phyloP scores from a whole-genome alignment of 2,888 invertebrate genomes.

The Amphipyra berbera region DNA sequence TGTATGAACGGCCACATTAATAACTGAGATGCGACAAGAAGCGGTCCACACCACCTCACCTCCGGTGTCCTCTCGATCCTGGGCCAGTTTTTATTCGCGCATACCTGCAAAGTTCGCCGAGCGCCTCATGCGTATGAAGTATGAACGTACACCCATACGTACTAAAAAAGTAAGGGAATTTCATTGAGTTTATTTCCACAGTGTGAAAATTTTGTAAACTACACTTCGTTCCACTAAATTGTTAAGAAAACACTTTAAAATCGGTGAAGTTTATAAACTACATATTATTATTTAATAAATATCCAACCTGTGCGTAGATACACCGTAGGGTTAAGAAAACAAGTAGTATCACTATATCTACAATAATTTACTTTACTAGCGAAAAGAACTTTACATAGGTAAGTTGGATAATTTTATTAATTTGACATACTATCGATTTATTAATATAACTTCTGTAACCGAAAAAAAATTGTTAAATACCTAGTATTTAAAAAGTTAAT shows the following conservation, averaged over 20 bases:
- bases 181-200: constrained; percentile 1
- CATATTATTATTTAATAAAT: neutral
- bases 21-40: constrained; percentile 62
- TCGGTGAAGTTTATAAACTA: neutral
- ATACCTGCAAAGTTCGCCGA: constrained; percentile 54
- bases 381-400: too few relatives aligned
- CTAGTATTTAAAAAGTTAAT: too few relatives aligned
- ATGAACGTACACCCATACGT: constrained; percentile 23
- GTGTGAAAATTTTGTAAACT: constrained; percentile 3
- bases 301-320: neutral
- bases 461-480: too few relatives aligned
- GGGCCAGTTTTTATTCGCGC: constrained; percentile 65
- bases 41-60: constrained; percentile 49
- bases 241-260: neutral
- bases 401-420: too few relatives aligned
- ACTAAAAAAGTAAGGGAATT: constrained; percentile 8
- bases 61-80: constrained; percentile 58
- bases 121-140: constrained; percentile 29
- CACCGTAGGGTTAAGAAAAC: neutral
- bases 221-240: neutral
- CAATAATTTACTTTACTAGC: too few relatives aligned
- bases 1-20: constrained; percentile 62
- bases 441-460: too few relatives aligned
- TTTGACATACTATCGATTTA: too few relatives aligned
- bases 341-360: too few relatives aligned